Evolutionary conservation across 2,888 invertebrate species (phyloP), one percentile per base, ranked within the genome.

Genomic region (Amphipyra berbera): DNA sequence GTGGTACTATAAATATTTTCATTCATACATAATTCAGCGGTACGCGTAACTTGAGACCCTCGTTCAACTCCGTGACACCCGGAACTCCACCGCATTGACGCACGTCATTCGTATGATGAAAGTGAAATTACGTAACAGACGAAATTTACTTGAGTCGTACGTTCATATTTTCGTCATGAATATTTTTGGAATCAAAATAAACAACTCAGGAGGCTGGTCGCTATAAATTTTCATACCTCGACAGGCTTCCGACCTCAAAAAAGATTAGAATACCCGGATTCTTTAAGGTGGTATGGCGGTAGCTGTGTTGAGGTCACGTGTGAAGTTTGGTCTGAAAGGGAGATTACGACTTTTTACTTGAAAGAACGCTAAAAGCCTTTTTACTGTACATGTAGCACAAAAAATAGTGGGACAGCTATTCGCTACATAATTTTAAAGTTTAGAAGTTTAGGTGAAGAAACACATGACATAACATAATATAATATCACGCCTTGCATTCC

Each of bases 171-270:
- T 38, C 30, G 56, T 57, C 61, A 52, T 59, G 47, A 54, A 65
- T 60, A 57, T 57, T 68, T 68, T 68, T 61, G 0, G 35, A 57
- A 61, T 59, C 46, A 64, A 53, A 68, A 65, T 61, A 69, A 61
- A 68, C 46, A 56, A 42, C 48, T 37, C 33, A 10, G 7, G 13
- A 35, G 42, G 57, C 44, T 63, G 48, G 45, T 56, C 3, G 42
- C 8, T 4, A 44, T 64, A 52, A 45, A 71, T 60, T 55, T 27
- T 27, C 49, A 59, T 59, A 61, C 13, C 7, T 40, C 46, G 40
- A 37, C 30, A 21, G 45, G 12, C 33, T 38, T 15, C 21, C n/a
- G 13, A 13, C 30, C 13, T 40, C 2, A 13, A 40, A 48, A 30
- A 45, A 48, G n/a, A 61, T 57, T 27, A 48, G 8, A 53, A 40